phyloP scores from a whole-genome alignment of 2,888 invertebrate genomes.

The Doris montereyensis region DNA sequence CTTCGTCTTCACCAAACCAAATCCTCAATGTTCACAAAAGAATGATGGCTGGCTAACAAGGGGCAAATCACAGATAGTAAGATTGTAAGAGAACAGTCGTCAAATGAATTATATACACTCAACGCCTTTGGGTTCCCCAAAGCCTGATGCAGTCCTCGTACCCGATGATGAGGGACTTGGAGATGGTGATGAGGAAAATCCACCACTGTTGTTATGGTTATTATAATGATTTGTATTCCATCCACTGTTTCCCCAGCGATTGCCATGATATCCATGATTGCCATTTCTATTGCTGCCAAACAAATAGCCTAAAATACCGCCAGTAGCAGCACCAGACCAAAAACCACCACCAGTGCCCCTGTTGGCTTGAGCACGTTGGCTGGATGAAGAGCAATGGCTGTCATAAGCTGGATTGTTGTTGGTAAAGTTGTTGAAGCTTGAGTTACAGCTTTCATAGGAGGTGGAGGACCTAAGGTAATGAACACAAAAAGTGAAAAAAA shows the following conservation, averaged over 20 bases:
- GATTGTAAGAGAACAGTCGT: too few relatives aligned
- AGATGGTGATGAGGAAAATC: constrained; percentile 38
- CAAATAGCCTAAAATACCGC: constrained; percentile 63
- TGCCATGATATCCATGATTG: constrained; percentile 34
- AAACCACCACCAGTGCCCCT: constrained; percentile 53
- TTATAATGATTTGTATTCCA: constrained; percentile 41
- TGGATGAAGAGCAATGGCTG: not conserved
- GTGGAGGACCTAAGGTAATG: constrained; percentile 5
- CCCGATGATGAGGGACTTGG: constrained; percentile 36
- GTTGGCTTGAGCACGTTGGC: not conserved
- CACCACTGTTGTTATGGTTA: constrained; percentile 44
- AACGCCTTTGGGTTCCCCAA: too few relatives aligned
- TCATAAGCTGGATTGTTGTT: not conserved
- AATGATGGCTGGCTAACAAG: too few relatives aligned
- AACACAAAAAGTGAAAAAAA: not conserved
- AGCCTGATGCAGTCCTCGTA: constrained; percentile 64
- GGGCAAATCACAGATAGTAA: too few relatives aligned
- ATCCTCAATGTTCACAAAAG: too few relatives aligned
- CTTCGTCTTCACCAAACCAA: too few relatives aligned
- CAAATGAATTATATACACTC: too few relatives aligned
- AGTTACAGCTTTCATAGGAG: constrained; percentile 17
- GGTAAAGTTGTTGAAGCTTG: not conserved
- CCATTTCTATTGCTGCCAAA: constrained; percentile 55
- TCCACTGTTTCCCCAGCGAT: constrained; percentile 30
- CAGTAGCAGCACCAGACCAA: constrained; percentile 64